These are phyloP conservation scores for Rhodeus uyekii DNA, from an alignment of 2,797 vertebrate species.

Conservation along the genomic window DNA sequence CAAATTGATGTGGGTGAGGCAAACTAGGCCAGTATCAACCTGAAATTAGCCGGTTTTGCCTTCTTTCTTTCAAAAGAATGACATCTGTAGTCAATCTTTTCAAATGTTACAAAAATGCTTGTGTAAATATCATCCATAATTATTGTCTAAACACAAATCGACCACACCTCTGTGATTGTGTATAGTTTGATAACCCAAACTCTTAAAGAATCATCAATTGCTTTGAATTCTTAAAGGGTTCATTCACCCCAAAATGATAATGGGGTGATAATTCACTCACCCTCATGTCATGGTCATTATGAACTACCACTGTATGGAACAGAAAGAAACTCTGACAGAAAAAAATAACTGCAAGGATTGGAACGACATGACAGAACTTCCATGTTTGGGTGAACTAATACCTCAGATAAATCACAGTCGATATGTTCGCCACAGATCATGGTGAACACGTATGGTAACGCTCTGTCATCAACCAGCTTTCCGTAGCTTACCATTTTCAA, in stretches of 20 bases:
- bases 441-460: too few relatives aligned
- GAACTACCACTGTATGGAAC: neutral
- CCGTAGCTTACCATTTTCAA: neutral
- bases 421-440: neutral
- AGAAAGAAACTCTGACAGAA: neutral
- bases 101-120: neutral
- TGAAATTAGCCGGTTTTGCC: neutral
- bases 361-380: neutral
- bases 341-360: neutral
- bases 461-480: neutral
- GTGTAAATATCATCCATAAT: constrained; percentile 1
- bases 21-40: constrained; percentile 10
- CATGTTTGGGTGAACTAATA: neutral
- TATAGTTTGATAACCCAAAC: neutral
- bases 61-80: neutral
- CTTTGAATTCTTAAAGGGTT: neutral
- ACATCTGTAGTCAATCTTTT: neutral
- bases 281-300: neutral
- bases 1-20: constrained; percentile 19
- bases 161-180: constrained; percentile 1
- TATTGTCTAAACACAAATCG: neutral
- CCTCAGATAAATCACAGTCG: neutral
- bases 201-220: too few relatives aligned
- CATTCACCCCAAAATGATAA: neutral
- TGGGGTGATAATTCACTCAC: neutral